Evolutionary conservation across 2,888 invertebrate genomes (phyloP).

Genomic region (Drosophila rubida): DNA sequence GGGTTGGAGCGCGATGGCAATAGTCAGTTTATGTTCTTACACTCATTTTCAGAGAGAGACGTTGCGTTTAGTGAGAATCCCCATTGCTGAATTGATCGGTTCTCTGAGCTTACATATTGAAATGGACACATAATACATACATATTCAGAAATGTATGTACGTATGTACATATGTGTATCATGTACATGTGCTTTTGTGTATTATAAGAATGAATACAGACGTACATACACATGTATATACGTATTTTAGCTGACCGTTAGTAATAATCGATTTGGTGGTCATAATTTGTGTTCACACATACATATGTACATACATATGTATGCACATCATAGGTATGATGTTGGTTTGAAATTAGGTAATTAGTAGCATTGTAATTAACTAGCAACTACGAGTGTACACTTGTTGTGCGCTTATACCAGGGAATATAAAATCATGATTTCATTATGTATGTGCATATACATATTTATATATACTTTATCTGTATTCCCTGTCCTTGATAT

Average conservation of each 20-base stretch:
- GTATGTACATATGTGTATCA: neutral
- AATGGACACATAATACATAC: slow-evolving; percentile 13
- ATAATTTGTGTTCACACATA: neutral
- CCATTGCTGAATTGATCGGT: slow-evolving; percentile 43
- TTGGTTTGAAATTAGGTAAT: too few relatives aligned
- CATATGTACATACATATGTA: neutral
- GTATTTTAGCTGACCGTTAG: neutral
- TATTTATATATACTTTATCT: neutral
- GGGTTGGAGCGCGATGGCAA: slow-evolving; percentile 41
- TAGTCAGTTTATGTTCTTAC: slow-evolving; percentile 45
- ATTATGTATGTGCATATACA: neutral
- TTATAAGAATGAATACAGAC: neutral
- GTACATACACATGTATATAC: neutral
- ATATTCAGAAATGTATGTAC: slow-evolving; percentile 1
- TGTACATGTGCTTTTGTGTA: slow-evolving; percentile 11
- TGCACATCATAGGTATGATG: too few relatives aligned
- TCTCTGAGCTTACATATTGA: slow-evolving; percentile 25
- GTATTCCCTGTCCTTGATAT: slow-evolving; percentile 2
- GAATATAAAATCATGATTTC: neutral
- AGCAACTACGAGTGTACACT: too few relatives aligned
- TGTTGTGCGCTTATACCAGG: too few relatives aligned
- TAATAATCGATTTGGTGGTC: neutral
- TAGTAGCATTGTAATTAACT: too few relatives aligned
- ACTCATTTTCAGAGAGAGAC: slow-evolving; percentile 23
- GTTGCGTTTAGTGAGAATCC: slow-evolving; percentile 14